A percentile compares a stretch with the other conserved stretches of the same genome.
phyloP scores from a whole-genome alignment of 2,113 vertebrate species.

The Saimiri boliviensis region DNA sequence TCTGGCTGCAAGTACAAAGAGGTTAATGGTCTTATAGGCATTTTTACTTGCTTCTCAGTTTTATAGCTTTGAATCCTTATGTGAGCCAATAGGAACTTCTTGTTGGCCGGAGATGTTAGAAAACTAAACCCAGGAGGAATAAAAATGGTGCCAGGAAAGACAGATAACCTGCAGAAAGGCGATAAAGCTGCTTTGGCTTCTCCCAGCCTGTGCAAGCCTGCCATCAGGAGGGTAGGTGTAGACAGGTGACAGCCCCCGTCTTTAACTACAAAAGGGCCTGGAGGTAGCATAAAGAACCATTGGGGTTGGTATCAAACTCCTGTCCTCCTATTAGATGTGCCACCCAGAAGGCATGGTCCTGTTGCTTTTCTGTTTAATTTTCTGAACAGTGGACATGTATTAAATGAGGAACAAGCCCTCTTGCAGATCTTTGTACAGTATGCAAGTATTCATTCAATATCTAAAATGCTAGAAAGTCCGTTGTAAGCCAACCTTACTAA shows the following conservation, averaged over 20 bases:
- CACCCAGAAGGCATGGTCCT: not conserved
- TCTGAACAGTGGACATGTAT: not conserved
- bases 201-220: not conserved
- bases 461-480: not conserved
- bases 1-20: conserved; percentile 55
- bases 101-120: not conserved
- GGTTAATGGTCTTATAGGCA: conserved; percentile 31
- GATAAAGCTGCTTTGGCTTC: not conserved
- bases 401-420: not conserved
- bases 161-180: not conserved
- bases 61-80: not conserved
- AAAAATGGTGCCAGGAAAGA: not conserved
- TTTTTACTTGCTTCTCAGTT: conserved; percentile 53
- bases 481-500: not conserved
- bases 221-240: not conserved
- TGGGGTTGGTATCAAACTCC: fast-evolving
- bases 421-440: not conserved
- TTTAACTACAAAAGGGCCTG: not conserved
- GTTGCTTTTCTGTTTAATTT: not conserved
- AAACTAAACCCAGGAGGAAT: not conserved
- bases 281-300: not conserved
- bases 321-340: not conserved
- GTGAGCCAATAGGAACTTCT: not conserved
- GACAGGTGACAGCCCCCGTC: not conserved
- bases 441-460: not conserved